Conservation (phyloP, 2,888 invertebrate genomes). For the Piscicola geometra region DNA sequence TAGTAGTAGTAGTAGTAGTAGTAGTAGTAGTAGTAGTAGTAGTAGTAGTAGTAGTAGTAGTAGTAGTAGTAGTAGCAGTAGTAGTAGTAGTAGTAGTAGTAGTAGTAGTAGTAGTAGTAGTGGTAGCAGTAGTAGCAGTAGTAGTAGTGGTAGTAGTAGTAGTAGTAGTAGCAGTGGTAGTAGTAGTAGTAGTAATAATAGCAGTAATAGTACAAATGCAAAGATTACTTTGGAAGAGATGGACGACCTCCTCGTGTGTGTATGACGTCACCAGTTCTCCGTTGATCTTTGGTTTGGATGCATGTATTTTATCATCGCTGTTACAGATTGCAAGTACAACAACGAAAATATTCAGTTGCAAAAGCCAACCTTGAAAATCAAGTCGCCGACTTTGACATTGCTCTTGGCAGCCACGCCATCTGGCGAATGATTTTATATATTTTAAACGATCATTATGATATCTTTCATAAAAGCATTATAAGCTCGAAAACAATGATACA, state of each 20-base stretch:
- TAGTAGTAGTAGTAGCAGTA: neutral
- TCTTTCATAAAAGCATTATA: no score
- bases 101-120: neutral
- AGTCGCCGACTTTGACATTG: conserved; percentile 28
- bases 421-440: conserved; percentile 7
- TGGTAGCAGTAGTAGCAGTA: neutral
- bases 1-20: neutral
- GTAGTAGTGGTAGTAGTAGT: neutral
- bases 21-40: neutral
- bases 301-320: no score
- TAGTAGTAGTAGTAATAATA: neutral
- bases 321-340: no score
- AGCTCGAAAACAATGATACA: no score
- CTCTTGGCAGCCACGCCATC: conserved; percentile 32
- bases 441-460: no score
- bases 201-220: neutral
- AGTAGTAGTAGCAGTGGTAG: neutral
- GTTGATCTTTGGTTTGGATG: conserved; percentile 68
- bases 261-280: conserved; percentile 82
- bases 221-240: conserved; percentile 79
- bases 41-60: neutral
- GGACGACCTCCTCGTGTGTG: conserved; percentile 90
- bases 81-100: neutral
- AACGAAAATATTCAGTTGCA: no score
- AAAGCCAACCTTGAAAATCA: conserved; percentile 28